Percentiles rank a stretch among this genome's conserved stretches.
Conservation (phyloP, 2,888 invertebrate genomes). For the Malacosoma neustria region DNA sequence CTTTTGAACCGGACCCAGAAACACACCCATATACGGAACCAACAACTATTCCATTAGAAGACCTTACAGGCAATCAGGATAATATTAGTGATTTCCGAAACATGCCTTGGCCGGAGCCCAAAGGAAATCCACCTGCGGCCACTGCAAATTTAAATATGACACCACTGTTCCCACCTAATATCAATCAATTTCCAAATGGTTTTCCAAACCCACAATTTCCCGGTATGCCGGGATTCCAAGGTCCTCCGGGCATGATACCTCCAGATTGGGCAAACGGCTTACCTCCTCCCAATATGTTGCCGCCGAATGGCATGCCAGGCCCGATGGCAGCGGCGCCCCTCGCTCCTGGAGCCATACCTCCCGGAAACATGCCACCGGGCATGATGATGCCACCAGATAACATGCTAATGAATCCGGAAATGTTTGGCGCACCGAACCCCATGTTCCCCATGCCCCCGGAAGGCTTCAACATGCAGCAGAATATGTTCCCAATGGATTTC, state of each 20-base stretch:
- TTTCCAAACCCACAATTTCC: slow-evolving; percentile 65
- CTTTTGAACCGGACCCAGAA: slow-evolving; percentile 91
- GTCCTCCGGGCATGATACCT: slow-evolving; percentile 48
- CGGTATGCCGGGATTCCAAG: slow-evolving; percentile 56
- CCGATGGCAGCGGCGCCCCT: slow-evolving; percentile 40
- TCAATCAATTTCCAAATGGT: slow-evolving; percentile 56
- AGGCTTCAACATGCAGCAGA: slow-evolving; percentile 58
- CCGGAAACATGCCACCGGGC: slow-evolving; percentile 42
- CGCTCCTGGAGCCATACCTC: slow-evolving; percentile 42
- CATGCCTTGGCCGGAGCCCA: slow-evolving; percentile 90
- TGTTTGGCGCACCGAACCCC: slow-evolving; percentile 43
- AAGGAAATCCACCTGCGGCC: slow-evolving; percentile 73
- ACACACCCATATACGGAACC: slow-evolving; percentile 85
- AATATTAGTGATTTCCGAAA: slow-evolving; percentile 84
- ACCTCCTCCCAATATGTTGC: slow-evolving; percentile 46
- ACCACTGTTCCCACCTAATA: slow-evolving; percentile 60
- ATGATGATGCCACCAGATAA: slow-evolving; percentile 54
- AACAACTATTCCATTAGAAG: slow-evolving; percentile 90
- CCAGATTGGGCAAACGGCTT: slow-evolving; percentile 57
- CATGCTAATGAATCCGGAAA: slow-evolving; percentile 36
- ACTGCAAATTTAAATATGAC: slow-evolving; percentile 42
- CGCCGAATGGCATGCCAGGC: slow-evolving; percentile 46
- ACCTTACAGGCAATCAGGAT: slow-evolving; percentile 88
- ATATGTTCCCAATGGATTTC: slow-evolving; percentile 67
- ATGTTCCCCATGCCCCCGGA: slow-evolving; percentile 52